Evolutionary conservation across 2,888 invertebrate species (phyloP).

Genomic region (Caenorhabditis plicata): DNA sequence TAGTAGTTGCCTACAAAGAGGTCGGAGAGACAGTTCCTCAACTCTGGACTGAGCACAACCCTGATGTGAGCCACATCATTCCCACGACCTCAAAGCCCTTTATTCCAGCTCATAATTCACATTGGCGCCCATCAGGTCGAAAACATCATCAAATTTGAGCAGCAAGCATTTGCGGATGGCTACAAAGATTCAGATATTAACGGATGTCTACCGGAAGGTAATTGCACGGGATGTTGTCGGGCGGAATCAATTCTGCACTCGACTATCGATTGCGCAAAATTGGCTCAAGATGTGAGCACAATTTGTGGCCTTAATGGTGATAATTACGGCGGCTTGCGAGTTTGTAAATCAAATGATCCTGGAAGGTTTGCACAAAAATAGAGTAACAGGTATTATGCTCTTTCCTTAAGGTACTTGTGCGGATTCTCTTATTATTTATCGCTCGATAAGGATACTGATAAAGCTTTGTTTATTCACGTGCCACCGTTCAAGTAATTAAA

Average conservation of each 20-base stretch:
- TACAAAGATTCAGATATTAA: slow-evolving; percentile 43
- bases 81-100: neutral
- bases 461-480: slow-evolving; percentile 46
- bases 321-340: slow-evolving; percentile 8
- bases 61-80: slow-evolving; percentile 16
- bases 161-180: slow-evolving; percentile 40
- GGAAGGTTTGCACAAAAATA: slow-evolving; percentile 20
- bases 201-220: slow-evolving; percentile 22
- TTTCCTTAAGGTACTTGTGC: slow-evolving; percentile 40
- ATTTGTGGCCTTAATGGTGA: slow-evolving; percentile 9
- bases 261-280: slow-evolving; percentile 15
- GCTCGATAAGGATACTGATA: slow-evolving; percentile 25
- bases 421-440: slow-evolving; percentile 49
- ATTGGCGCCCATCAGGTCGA: slow-evolving; percentile 40
- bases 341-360: slow-evolving; percentile 34
- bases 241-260: slow-evolving; percentile 6
- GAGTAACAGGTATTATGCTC: neutral
- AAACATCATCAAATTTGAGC: slow-evolving; percentile 36
- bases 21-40: slow-evolving; percentile 27
- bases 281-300: slow-evolving; percentile 18
- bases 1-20: slow-evolving; percentile 32
- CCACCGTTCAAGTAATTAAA: slow-evolving; percentile 32
- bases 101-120: slow-evolving; percentile 41
- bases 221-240: slow-evolving; percentile 9
- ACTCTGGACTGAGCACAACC: slow-evolving; percentile 32